Conservation (phyloP, 2,888 invertebrate genomes). For the Hyposoter dolosus region DNA sequence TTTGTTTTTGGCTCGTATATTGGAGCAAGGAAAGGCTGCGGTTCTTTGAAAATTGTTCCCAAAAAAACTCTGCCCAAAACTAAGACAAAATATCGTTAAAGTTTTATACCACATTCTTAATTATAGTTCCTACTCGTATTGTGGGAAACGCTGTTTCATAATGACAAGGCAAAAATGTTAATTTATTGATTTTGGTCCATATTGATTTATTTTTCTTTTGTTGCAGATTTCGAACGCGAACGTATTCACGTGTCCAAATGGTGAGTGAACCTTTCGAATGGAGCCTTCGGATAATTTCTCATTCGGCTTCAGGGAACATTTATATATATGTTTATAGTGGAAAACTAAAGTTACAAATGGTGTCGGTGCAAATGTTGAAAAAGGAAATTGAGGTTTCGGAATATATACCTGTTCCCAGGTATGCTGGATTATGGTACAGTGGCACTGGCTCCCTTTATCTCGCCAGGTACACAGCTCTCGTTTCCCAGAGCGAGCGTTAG, state of each 20-base stretch:
- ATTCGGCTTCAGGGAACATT: not conserved
- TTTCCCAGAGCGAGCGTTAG: slow-evolving; percentile 18
- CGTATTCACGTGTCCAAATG: slow-evolving; percentile 90
- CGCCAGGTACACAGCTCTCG: slow-evolving; percentile 46
- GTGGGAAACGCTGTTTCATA: not conserved
- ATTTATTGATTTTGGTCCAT: slow-evolving; percentile 9
- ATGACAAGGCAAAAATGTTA: slow-evolving; percentile 3
- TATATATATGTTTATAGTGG: not conserved
- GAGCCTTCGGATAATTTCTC: slow-evolving; percentile 19
- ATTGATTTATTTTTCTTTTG: slow-evolving; percentile 77
- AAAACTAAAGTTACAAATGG: slow-evolving; percentile 60
- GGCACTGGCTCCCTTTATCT: slow-evolving; percentile 32
- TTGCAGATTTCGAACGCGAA: slow-evolving; percentile 88
- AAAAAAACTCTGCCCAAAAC: not conserved
- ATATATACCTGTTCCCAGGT: slow-evolving; percentile 51
- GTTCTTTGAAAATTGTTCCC: not conserved
- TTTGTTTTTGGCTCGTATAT: not conserved
- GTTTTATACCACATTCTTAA: not conserved
- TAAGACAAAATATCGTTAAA: not conserved
- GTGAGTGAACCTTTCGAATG: slow-evolving; percentile 85
- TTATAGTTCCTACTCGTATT: not conserved
- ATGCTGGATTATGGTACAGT: slow-evolving; percentile 32
- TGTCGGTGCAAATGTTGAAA: slow-evolving; percentile 54
- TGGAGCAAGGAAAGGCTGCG: not conserved
- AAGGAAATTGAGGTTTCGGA: slow-evolving; percentile 44